Base-by-base conservation (phyloP, 2,113 vertebrate genomes). In the Peromyscus polionotus region DNA sequence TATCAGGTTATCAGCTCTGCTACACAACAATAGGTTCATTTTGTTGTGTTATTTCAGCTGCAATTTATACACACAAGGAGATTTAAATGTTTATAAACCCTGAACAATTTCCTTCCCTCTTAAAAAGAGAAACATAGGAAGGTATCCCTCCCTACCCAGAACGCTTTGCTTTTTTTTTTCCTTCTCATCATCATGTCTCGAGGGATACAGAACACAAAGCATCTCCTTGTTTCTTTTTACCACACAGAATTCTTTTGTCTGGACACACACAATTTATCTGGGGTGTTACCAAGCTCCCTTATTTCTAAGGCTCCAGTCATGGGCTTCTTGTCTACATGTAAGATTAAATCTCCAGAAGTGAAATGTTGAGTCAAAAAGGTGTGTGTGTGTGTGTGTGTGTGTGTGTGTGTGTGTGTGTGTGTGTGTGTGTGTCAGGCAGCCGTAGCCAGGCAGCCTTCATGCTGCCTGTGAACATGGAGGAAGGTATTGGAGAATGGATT, bases 191-290 rank as follows among this genome's bases (percentile, higher is more conserved):
- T 1, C n/a, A 24, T 33, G 3, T 81, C 51, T 81, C 81, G 26
- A 42, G 70, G 80, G 11, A 26, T 51, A 63, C 36, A 75, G 26
- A 61, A 68, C 4, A 10, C 59, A 51, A 92, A 83, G 54, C 6
- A 4, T 79, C 76, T 94, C 61, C 39, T 96, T 16, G 2, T 91
- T 96, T 77, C 11, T 48, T 95, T 90, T 88, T 75, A 70, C 45
- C 61, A 54, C 16, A 42, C 12, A 65, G 54, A 85, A 68, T 87
- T 76, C 79, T 92, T 11, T 31, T 80, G 26, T 86, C 28, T 8
- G 31, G 5, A 84, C 45, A 39, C 17, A 36, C 39, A 48, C 20
- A 10, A 0, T 90, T 93, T 96, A 77, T 91, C 85, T 61, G 24
- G 17, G 5, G 61, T 93, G 6, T 94, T 95, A 77, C n/a, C 6